These are phyloP conservation scores for Trematocara nigrifrons DNA, from an alignment of 2,113 vertebrate species.

Conservation along the genomic window DNA sequence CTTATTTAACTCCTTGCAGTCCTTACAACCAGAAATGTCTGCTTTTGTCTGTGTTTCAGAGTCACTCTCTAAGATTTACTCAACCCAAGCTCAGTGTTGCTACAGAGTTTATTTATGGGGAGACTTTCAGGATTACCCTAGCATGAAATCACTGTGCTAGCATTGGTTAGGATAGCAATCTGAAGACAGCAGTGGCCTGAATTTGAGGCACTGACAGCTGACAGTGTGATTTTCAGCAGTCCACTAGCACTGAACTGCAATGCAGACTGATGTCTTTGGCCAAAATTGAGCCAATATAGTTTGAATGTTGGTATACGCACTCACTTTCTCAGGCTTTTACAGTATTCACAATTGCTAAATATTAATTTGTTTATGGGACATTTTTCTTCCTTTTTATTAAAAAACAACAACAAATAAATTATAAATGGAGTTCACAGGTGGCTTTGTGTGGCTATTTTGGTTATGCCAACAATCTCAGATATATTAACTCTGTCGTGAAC, in stretches of 20 bases:
- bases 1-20: background rate
- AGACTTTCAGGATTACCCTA: background rate
- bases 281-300: background rate
- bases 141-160: background rate
- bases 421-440: background rate
- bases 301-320: background rate
- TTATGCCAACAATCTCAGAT: background rate
- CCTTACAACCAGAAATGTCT: background rate
- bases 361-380: background rate
- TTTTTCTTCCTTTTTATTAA: background rate
- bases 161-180: background rate
- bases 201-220: background rate
- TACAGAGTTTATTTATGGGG: background rate
- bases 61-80: background rate
- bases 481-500: background rate
- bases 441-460: background rate
- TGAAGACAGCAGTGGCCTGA: background rate
- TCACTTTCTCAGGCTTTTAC: background rate
- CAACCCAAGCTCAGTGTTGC: background rate
- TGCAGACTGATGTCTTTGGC: background rate
- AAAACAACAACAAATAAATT: background rate
- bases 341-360: too few relatives aligned
- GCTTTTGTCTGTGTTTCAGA: background rate
- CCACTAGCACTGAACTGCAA: background rate
- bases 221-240: background rate